Conservation (phyloP, 2,113 vertebrate species). For the Pseudorectes ferrugineus region DNA sequence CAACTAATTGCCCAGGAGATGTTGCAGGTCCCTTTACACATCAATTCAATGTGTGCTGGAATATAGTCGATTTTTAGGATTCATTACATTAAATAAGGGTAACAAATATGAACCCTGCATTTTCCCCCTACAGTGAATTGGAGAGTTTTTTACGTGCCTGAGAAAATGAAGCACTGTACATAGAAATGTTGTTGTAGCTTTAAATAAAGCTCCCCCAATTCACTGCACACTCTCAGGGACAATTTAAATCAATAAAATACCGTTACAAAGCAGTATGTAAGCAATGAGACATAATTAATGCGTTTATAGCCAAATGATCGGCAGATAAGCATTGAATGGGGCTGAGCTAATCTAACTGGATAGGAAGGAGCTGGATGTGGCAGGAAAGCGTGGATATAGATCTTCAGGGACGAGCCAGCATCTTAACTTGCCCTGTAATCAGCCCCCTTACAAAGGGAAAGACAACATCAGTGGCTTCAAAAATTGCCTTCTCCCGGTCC, state of each 20-base stretch:
- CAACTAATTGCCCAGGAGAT: neutral
- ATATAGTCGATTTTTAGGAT: neutral
- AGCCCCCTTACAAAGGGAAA: neutral
- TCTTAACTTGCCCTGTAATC: slow-evolving; percentile 12
- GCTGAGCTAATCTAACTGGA: slow-evolving; percentile 10
- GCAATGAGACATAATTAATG: slow-evolving; percentile 59
- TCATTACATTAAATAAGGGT: neutral
- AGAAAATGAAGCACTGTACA: neutral
- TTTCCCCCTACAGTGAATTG: neutral
- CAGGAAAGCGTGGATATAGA: slow-evolving; percentile 10
- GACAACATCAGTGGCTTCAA: slow-evolving; percentile 10
- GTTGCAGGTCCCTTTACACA: neutral
- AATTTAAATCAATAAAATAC: slow-evolving; percentile 58
- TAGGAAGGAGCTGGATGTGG: slow-evolving; percentile 1
- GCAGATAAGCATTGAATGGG: slow-evolving; percentile 7
- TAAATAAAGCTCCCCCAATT: slow-evolving; percentile 50
- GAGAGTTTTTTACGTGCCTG: neutral
- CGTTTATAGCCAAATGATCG: slow-evolving; percentile 31
- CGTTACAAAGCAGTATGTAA: slow-evolving; percentile 28
- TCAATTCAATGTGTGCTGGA: neutral
- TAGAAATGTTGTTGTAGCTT: neutral
- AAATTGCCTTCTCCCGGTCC: neutral
- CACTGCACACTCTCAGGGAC: slow-evolving; percentile 40
- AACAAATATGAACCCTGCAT: neutral
- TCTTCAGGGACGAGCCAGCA: slow-evolving; percentile 7